Percentiles rank a stretch among this genome's conserved stretches.
Conservation (phyloP, 2,888 invertebrate species). For the Hololepta plana region DNA sequence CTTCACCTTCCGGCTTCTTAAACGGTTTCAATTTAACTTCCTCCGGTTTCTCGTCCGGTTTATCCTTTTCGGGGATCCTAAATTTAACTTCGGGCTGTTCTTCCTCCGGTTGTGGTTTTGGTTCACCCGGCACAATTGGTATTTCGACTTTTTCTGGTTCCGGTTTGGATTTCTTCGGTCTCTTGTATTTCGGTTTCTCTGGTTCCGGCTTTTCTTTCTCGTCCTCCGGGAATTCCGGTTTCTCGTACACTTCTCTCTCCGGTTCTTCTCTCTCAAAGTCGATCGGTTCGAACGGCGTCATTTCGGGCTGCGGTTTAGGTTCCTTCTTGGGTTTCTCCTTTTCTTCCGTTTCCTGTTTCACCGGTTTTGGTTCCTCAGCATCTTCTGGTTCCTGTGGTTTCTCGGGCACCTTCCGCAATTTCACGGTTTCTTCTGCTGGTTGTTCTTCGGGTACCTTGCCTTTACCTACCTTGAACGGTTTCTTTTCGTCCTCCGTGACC, state of each 20-base stretch:
- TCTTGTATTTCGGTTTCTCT: constrained; percentile 25
- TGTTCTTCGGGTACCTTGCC: constrained; percentile 14
- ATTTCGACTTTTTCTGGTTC: constrained; percentile 5
- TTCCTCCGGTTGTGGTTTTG: constrained; percentile 11
- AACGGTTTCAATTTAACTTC: constrained; percentile 11
- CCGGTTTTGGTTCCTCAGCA: constrained; percentile 11
- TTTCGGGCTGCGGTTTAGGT: too few species aligned
- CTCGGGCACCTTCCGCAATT: constrained; percentile 18
- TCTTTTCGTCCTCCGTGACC: constrained; percentile 3
- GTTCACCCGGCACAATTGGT: constrained; percentile 4
- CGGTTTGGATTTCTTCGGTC: constrained; percentile 5
- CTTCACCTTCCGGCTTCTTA: constrained; percentile 10
- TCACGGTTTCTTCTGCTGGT: constrained; percentile 15
- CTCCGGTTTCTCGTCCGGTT: constrained; percentile 19
- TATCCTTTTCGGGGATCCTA: constrained; percentile 14
- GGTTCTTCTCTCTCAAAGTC: constrained; percentile 4
- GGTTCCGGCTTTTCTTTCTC: constrained; percentile 11
- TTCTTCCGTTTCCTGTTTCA: constrained; percentile 9
- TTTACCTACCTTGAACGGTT: constrained; percentile 1
- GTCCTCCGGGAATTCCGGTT: constrained; percentile 4
- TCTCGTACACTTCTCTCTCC: neutral
- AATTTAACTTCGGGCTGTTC: constrained; percentile 14
- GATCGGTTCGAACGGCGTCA: too few species aligned
- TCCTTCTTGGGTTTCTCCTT: constrained; percentile 6
- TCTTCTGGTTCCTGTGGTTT: constrained; percentile 18